Conservation (phyloP, 1,140 invertebrate genomes). For the Procambarus clarkii region DNA sequence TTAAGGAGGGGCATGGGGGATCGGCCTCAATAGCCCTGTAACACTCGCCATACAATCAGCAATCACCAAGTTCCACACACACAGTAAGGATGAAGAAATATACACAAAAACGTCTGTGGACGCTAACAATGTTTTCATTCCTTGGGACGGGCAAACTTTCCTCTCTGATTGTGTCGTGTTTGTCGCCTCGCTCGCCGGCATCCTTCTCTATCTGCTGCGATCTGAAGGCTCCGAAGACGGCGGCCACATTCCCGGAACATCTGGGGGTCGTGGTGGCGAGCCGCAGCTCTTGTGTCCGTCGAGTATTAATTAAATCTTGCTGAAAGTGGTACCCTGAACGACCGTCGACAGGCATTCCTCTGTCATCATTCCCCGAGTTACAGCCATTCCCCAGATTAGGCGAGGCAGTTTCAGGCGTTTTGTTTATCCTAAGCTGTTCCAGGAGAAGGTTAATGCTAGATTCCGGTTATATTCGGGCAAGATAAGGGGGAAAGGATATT, state of each 20-base stretch:
- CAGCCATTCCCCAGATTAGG: conserved; percentile 1
- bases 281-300: neutral
- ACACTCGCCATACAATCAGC: no score
- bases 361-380: neutral
- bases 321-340: neutral
- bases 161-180: neutral
- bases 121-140: neutral
- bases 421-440: neutral
- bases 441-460: neutral
- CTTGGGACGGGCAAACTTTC: neutral
- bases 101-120: neutral
- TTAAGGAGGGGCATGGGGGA: no score
- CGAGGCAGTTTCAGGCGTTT: neutral
- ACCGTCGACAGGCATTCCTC: neutral
- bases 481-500: neutral
- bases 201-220: neutral
- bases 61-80: no score
- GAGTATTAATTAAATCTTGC: neutral
- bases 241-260: neutral
- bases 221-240: neutral
- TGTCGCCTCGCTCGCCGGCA: neutral
- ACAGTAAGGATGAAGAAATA: no score
- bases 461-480: neutral
- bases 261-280: neutral
- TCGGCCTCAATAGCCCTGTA: no score